phyloP scores from a whole-genome alignment of 2,888 invertebrate genomes.

The Platerodrilus igneus region DNA sequence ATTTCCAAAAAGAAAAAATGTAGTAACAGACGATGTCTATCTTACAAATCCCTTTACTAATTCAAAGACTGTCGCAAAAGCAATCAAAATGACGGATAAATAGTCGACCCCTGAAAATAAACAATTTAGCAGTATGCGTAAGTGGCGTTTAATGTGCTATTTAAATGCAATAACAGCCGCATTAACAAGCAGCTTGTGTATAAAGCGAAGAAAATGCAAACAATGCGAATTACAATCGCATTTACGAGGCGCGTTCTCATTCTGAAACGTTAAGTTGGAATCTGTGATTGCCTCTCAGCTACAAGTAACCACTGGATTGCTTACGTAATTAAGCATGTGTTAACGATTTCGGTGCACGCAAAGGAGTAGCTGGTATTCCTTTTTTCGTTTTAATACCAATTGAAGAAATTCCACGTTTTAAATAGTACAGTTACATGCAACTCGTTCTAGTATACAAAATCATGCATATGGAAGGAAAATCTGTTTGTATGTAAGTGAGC shows the following conservation, averaged over 20 bases:
- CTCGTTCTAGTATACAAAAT: too few species aligned
- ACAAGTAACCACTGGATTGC: slow-evolving; percentile 18
- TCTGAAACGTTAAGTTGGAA: slow-evolving; percentile 23
- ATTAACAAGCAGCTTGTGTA: slow-evolving; percentile 28
- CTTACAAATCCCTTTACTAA: too few species aligned
- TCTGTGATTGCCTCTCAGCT: slow-evolving; percentile 23
- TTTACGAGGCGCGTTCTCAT: slow-evolving; percentile 28
- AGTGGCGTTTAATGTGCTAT: slow-evolving; percentile 32
- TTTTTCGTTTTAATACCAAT: too few species aligned
- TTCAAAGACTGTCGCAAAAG: slow-evolving; percentile 6
- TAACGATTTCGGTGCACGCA: slow-evolving; percentile 16
- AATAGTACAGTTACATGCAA: too few species aligned
- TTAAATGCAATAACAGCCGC: slow-evolving; percentile 32
- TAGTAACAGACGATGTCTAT: too few species aligned
- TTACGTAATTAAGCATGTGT: slow-evolving; percentile 24
- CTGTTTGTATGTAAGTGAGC: too few species aligned
- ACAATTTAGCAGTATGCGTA: slow-evolving; percentile 21
- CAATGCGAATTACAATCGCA: slow-evolving; percentile 35
- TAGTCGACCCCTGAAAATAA: slow-evolving; percentile 14
- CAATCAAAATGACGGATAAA: slow-evolving; percentile 10
- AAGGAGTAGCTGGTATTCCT: too few species aligned
- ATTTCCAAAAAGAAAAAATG: too few species aligned
- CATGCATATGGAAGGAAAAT: too few species aligned
- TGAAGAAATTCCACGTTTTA: too few species aligned
- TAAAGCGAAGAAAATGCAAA: slow-evolving; percentile 32